Base-by-base conservation (phyloP, 2,888 invertebrate species). In the Ophioninae sp. region DNA sequence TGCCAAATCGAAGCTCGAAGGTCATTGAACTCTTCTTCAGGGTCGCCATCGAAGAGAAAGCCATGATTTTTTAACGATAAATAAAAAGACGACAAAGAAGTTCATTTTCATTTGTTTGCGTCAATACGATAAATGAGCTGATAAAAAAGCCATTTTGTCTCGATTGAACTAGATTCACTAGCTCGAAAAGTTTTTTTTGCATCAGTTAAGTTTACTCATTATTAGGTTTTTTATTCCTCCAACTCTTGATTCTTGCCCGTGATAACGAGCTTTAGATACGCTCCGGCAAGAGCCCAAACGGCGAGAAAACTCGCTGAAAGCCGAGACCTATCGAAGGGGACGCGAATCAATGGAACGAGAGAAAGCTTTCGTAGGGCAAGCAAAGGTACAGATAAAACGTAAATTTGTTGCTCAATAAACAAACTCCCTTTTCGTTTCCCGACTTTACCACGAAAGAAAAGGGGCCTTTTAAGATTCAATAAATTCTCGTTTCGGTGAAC, bases 251-350 rank as follows among this genome's bases (percentile, higher is more conserved):
- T 76, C 78, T 51, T n/a, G 1, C 51, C 13, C 10, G 65, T 77
- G 78, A 85, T 84, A 82, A 85, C 79, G 85, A 84, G 61, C 41
- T 41, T 84, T 78, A 78, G 82, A 82, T 85, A 63, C 22, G 61
- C 23, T 23, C 39, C 44, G 23, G 63, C 41, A 23, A 63, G 65
- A 65, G 56, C 73, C 41, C 51, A 63, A 20, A 56, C 64, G 22
- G 6, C 37, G 39, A 65, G 58, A 78, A 74, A 69, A 74, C 39
- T 30, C 56, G 39, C 10, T 44, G 37, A 68, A 30, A 68, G 8
- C 37, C 56, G 41, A 30, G 7, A 74, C 44, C 30, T 51, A 22
- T 20, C 65, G 61, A 41, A 51, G 69, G 58, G 20, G 78, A 78
- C 23, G 41, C 76, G 64, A 67, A 82, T 61, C 81, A 85, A 75